Conservation (phyloP, 2,888 invertebrate genomes). For the Helobdella robusta region DNA sequence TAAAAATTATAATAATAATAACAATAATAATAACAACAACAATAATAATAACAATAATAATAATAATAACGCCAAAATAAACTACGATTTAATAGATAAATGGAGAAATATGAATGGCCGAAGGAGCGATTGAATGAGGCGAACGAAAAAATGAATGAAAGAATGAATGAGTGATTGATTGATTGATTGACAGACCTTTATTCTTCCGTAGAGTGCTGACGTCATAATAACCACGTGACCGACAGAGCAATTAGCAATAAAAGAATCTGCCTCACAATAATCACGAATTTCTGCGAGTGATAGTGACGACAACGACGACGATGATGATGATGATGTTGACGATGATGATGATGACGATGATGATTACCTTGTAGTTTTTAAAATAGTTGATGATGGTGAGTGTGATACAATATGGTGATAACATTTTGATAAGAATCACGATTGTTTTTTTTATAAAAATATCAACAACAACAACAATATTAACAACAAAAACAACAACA, state of each 20-base stretch:
- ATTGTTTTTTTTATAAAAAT: no score
- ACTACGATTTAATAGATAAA: not conserved
- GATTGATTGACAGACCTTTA: conserved; percentile 13
- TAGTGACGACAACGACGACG: not conserved
- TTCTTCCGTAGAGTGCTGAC: conserved; percentile 22
- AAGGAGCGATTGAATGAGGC: not conserved
- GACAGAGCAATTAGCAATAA: not conserved
- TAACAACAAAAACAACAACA: no score
- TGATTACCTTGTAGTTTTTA: no score
- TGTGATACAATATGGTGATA: no score
- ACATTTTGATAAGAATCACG: no score
- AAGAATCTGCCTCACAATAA: conserved; percentile 21
- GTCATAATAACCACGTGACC: conserved; percentile 17
- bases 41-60: not conserved
- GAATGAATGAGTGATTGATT: conserved; percentile 10
- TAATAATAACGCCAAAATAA: not conserved
- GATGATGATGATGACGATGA: conserved; percentile 1
- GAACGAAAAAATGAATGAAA: not conserved
- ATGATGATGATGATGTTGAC: conserved; percentile 9
- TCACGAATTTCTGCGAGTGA: conserved; percentile 7
- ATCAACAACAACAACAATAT: no score
- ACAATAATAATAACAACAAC: not conserved
- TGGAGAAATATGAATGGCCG: not conserved
- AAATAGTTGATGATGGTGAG: no score
- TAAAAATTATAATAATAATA: not conserved